A percentile compares a stretch with the other conserved stretches of the same genome.
Conservation (phyloP, 2,113 vertebrate genomes). For the Tinamus guttatus region DNA sequence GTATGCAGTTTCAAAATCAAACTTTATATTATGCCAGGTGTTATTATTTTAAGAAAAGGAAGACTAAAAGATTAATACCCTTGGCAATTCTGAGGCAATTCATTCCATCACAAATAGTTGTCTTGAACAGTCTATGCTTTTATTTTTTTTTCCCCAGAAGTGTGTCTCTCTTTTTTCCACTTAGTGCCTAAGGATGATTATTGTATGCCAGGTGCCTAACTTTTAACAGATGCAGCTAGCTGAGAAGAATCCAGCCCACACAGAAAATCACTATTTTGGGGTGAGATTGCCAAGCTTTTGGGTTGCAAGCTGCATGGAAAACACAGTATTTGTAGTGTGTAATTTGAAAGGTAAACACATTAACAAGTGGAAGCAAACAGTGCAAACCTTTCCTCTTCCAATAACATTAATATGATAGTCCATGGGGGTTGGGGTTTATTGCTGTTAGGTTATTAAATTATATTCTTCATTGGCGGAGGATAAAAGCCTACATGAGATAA, state of each 20-base stretch:
- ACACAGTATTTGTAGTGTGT: accelerated
- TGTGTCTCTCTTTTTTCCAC: not conserved
- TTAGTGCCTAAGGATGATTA: not conserved
- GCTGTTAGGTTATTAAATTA: not conserved
- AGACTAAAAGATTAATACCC: not conserved
- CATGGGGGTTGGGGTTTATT: not conserved
- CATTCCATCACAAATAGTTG: not conserved
- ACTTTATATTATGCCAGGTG: not conserved
- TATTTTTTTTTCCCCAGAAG: not conserved
- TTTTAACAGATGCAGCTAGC: not conserved
- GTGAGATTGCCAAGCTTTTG: not conserved
- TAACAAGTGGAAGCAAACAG: not conserved
- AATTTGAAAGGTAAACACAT: not conserved
- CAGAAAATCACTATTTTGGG: not conserved
- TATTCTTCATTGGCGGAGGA: not conserved
- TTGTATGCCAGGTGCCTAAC: not conserved
- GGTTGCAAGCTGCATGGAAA: not conserved
- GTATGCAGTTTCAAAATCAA: not conserved
- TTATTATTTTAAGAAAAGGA: slow-evolving; percentile 18
- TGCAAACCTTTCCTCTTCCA: not conserved
- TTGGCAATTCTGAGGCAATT: slow-evolving; percentile 41
- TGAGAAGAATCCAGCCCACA: not conserved
- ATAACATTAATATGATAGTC: not conserved
- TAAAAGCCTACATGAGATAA: not conserved
- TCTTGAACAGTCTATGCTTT: not conserved